phyloP scores from a whole-genome alignment of 23 tunicate species.

The Styela clava region DNA sequence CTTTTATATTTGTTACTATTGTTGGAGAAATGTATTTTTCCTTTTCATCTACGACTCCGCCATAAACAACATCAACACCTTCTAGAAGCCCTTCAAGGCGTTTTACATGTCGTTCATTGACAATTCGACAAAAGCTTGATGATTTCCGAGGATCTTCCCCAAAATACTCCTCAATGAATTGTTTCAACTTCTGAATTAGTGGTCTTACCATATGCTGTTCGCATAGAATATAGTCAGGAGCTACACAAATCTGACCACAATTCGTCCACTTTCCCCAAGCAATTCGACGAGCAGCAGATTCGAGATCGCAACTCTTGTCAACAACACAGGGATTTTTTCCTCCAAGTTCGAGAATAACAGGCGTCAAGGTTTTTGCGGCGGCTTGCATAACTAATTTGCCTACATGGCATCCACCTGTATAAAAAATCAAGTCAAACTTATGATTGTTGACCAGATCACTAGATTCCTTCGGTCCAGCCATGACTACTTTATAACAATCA shows the following conservation, averaged over 20 bases:
- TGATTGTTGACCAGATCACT: conserved; percentile 34
- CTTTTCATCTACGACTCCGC: conserved; percentile 46
- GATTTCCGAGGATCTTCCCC: conserved; percentile 40
- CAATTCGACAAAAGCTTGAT: conserved; percentile 38
- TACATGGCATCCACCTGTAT: conserved; percentile 81
- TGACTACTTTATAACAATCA: conserved; percentile 55
- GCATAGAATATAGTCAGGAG: conserved; percentile 62
- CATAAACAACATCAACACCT: conserved; percentile 48
- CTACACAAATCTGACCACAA: conserved; percentile 70
- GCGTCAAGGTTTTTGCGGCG: conserved; percentile 76
- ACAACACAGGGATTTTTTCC: conserved; percentile 88
- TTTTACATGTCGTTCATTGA: conserved; percentile 48
- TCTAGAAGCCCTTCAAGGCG: conserved; percentile 50
- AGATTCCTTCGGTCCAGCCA: conserved; percentile 43
- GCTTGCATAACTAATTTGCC: conserved; percentile 68
- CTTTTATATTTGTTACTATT: conserved; percentile 26
- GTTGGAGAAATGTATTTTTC: conserved; percentile 52
- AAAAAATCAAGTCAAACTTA: conserved; percentile 66
- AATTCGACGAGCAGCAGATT: conserved; percentile 51
- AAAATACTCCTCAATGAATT: conserved; percentile 18
- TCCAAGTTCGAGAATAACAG: conserved; percentile 84
- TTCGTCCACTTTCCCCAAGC: conserved; percentile 46
- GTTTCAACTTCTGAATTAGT: conserved; percentile 33
- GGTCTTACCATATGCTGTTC: conserved; percentile 21
- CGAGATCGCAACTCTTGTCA: conserved; percentile 39